Conservation (phyloP, 2,888 invertebrate genomes). For the Drosophila pseudotalamancana region DNA sequence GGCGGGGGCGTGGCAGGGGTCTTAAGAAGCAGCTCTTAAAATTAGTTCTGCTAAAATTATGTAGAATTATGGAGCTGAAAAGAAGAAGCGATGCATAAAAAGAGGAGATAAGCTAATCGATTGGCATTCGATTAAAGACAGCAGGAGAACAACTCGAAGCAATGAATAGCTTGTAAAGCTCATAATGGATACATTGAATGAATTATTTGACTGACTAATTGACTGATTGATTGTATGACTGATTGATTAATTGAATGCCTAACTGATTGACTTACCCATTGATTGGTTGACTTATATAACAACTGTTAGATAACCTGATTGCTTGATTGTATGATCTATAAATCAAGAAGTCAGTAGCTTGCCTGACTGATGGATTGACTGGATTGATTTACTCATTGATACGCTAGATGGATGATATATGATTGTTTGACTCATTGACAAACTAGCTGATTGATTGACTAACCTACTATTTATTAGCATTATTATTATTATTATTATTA, state of each 20-base stretch:
- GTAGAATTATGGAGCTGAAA: constrained; percentile 24
- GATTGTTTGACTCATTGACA: not conserved
- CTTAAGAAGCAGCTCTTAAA: constrained; percentile 3
- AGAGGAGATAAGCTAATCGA: constrained; percentile 8
- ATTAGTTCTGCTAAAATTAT: too few relatives aligned
- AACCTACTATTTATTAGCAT: too few relatives aligned
- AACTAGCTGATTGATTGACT: not conserved
- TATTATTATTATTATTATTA: too few relatives aligned
- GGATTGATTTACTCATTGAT: not conserved
- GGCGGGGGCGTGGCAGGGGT: not conserved
- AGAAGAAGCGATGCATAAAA: not conserved
- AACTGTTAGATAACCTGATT: not conserved
- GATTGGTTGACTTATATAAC: not conserved
- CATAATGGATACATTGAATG: not conserved
- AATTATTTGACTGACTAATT: not conserved
- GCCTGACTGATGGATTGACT: not conserved
- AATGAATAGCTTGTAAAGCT: not conserved
- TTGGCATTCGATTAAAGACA: constrained; percentile 12
- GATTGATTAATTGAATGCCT: not conserved
- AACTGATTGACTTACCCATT: not conserved
- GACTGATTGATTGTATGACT: not conserved
- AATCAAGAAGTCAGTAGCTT: too few relatives aligned
- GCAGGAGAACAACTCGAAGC: not conserved
- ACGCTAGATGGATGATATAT: not conserved
- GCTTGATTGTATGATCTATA: not conserved